phyloP scores from a whole-genome alignment of 2,888 invertebrate species.

The Erpobdella octoculata region DNA sequence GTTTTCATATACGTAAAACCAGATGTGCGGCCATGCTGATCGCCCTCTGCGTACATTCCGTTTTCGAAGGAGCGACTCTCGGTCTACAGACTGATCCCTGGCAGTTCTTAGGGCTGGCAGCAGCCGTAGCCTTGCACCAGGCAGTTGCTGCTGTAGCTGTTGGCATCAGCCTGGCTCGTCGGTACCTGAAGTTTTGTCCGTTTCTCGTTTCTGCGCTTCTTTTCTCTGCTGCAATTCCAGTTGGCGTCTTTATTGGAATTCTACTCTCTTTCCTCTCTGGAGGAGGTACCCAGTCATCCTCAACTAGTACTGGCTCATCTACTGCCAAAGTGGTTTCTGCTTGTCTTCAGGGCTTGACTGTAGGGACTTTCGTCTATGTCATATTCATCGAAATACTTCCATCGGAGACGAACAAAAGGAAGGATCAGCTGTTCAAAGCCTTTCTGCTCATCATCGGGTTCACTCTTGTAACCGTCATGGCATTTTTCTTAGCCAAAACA shows the following conservation, averaged over 20 bases:
- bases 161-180: conserved; percentile 45
- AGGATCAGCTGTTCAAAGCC: conserved; percentile 31
- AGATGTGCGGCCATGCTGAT: conserved; percentile 44
- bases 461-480: background rate
- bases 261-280: background rate
- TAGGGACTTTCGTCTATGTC: conserved; percentile 50
- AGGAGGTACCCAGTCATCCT: conserved; percentile 37
- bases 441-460: conserved; percentile 3
- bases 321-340: conserved; percentile 42
- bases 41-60: conserved; percentile 47
- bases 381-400: conserved; percentile 49
- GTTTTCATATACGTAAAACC: too few relatives aligned
- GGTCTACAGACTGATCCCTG: conserved; percentile 45
- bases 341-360: conserved; percentile 46
- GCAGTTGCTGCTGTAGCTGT: conserved; percentile 46
- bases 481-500: conserved; percentile 6
- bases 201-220: conserved; percentile 41
- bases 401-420: conserved; percentile 31
- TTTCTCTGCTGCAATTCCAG: conserved; percentile 46
- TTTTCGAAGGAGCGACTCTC: conserved; percentile 51
- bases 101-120: conserved; percentile 42
- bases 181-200: conserved; percentile 37
- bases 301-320: conserved; percentile 20
- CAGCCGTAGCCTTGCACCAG: conserved; percentile 49
- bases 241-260: conserved; percentile 46